These are phyloP conservation scores for Yponomeuta malinellus DNA, from an alignment of 2,888 invertebrate genomes.

Conservation along the genomic window DNA sequence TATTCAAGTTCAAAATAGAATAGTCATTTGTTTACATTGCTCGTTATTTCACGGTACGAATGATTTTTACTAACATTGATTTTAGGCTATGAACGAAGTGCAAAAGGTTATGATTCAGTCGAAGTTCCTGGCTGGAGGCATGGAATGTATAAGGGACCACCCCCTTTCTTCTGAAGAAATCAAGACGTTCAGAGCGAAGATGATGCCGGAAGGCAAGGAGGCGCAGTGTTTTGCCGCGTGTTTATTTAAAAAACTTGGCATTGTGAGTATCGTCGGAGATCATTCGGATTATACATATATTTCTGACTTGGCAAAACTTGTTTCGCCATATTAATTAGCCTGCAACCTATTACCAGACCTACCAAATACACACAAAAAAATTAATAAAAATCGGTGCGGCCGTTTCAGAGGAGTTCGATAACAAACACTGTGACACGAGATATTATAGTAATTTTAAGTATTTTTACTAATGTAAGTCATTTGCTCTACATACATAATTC, in stretches of 20 bases:
- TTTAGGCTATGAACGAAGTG: conserved; percentile 35
- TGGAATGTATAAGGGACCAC: conserved; percentile 40
- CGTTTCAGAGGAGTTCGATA: too few species aligned
- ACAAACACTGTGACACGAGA: too few species aligned
- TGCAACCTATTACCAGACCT: too few species aligned
- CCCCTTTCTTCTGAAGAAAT: conserved; percentile 42
- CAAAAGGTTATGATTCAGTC: conserved; percentile 38
- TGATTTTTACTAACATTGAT: not conserved
- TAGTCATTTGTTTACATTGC: not conserved
- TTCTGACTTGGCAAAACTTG: too few species aligned
- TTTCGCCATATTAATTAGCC: too few species aligned
- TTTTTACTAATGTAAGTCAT: too few species aligned
- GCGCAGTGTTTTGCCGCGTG: conserved; percentile 48
- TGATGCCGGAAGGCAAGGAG: conserved; percentile 38
- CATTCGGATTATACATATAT: too few species aligned
- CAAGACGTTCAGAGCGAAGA: conserved; percentile 36
- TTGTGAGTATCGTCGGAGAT: conserved; percentile 32
- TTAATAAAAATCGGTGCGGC: too few species aligned
- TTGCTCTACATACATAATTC: too few species aligned
- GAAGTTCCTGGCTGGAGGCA: conserved; percentile 35
- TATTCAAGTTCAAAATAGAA: not conserved
- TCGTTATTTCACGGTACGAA: too few species aligned
- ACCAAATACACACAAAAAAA: too few species aligned
- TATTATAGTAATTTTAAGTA: too few species aligned
- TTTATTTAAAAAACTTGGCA: conserved; percentile 43